Conservation (phyloP, 2,888 invertebrate genomes). For the Drosophila villosipedis region DNA sequence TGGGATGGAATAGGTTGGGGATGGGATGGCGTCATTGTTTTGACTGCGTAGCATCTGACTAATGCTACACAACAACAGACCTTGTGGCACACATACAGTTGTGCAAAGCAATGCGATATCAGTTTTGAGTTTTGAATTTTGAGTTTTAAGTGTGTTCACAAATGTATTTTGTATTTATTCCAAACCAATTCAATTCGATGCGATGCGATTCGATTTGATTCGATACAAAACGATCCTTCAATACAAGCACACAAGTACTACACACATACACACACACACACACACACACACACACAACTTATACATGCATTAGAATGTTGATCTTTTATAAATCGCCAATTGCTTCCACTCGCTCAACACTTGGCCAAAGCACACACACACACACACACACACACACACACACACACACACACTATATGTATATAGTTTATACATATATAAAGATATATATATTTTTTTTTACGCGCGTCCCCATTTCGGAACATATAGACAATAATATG, state of each 20-base stretch:
- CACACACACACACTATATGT: constrained; percentile 3
- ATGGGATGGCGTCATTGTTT: constrained; percentile 49
- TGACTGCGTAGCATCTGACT: constrained; percentile 30
- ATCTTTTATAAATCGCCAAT: constrained; percentile 37
- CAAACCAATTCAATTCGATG: neutral
- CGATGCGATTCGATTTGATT: neutral
- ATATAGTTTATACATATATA: no score
- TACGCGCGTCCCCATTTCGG: constrained; percentile 52
- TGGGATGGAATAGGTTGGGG: neutral
- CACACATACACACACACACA: neutral
- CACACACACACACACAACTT: neutral
- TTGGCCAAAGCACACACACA: constrained; percentile 28
- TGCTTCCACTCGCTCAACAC: constrained; percentile 58
- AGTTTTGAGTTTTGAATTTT: constrained; percentile 2
- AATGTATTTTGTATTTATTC: neutral
- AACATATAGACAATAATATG: constrained; percentile 8
- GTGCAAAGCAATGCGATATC: neutral
- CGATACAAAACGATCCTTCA: neutral
- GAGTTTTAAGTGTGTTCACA: neutral
- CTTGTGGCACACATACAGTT: constrained; percentile 4
- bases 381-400: neutral
- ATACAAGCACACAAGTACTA: neutral
- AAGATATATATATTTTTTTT: neutral
- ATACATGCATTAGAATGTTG: constrained; percentile 1
- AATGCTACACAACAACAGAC: constrained; percentile 14